Conservation (phyloP, 2,888 invertebrate genomes). For the Andrena praecox region DNA sequence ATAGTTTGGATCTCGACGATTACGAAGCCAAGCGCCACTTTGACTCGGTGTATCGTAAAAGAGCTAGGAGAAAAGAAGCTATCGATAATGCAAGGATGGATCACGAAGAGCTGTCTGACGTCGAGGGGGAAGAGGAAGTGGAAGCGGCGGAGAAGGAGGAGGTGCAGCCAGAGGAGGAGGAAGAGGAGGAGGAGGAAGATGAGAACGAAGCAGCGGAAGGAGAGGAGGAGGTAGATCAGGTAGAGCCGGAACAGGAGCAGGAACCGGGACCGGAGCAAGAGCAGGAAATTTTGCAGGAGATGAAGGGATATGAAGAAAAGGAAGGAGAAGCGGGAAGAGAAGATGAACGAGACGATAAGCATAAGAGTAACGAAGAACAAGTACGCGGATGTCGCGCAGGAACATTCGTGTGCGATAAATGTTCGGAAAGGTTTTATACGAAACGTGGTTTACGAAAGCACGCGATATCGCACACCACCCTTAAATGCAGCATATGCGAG, state of each 20-base stretch:
- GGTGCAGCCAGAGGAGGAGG: not conserved
- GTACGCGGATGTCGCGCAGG: constrained; percentile 7
- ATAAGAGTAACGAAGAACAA: constrained; percentile 32
- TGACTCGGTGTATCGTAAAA: constrained; percentile 61
- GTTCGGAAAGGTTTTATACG: constrained; percentile 71
- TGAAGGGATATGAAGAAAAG: not conserved
- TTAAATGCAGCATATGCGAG: constrained; percentile 79
- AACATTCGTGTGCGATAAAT: constrained; percentile 72
- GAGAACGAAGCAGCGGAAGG: constrained; percentile 5
- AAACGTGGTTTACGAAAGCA: constrained; percentile 75
- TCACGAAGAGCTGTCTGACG: constrained; percentile 33
- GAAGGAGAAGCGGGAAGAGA: constrained; percentile 10
- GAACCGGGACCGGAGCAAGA: not conserved
- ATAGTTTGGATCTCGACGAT: constrained; percentile 68
- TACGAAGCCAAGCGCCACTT: constrained; percentile 37
- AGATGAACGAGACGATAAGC: constrained; percentile 15
- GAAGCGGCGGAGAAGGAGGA: not conserved
- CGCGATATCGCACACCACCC: constrained; percentile 61
- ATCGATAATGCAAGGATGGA: not conserved
- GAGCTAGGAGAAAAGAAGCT: constrained; percentile 46
- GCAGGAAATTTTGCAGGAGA: not conserved
- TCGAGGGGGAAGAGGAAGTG: not conserved
- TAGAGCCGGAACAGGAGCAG: not conserved
- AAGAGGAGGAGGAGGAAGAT: not conserved
- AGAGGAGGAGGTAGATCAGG: not conserved